Conservation (phyloP, 2,888 invertebrate genomes). For the Drosophila emarginata region DNA sequence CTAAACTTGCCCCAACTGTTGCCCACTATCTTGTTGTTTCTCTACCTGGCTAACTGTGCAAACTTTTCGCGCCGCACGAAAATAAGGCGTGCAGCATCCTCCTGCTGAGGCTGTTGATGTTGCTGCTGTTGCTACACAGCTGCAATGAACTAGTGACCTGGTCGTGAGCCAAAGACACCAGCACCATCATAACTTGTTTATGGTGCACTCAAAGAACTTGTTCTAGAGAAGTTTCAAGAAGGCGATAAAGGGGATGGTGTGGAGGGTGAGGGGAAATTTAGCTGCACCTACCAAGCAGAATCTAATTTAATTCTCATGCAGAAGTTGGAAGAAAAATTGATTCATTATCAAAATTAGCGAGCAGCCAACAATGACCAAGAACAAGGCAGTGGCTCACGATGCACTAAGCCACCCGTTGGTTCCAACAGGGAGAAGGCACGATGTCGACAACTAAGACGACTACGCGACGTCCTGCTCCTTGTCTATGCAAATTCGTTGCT, state of each 20-base stretch:
- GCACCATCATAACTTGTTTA: constrained; percentile 64
- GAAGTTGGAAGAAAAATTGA: constrained; percentile 69
- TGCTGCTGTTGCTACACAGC: constrained; percentile 42
- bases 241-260: not conserved
- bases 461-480: constrained; percentile 58
- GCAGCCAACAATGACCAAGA: constrained; percentile 64
- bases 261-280: not conserved
- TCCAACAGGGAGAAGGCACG: constrained; percentile 44
- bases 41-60: constrained; percentile 52
- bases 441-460: constrained; percentile 34
- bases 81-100: constrained; percentile 62
- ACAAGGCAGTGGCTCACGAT: constrained; percentile 72
- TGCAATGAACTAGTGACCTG: constrained; percentile 80
- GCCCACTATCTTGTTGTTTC: constrained; percentile 9
- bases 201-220: constrained; percentile 45
- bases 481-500: constrained; percentile 71
- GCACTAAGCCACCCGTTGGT: constrained; percentile 53
- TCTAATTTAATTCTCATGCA: constrained; percentile 76
- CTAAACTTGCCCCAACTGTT: constrained; percentile 27
- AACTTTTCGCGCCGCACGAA: constrained; percentile 72
- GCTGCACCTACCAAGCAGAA: constrained; percentile 44
- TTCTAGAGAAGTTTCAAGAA: constrained; percentile 39
- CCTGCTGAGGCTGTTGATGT: not conserved
- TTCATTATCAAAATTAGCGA: constrained; percentile 78
- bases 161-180: constrained; percentile 72